A percentile compares a stretch with the other conserved stretches of the same genome.
phyloP scores from a whole-genome alignment of 2,888 invertebrate genomes.

The Spatulosminthurus flaviceps region DNA sequence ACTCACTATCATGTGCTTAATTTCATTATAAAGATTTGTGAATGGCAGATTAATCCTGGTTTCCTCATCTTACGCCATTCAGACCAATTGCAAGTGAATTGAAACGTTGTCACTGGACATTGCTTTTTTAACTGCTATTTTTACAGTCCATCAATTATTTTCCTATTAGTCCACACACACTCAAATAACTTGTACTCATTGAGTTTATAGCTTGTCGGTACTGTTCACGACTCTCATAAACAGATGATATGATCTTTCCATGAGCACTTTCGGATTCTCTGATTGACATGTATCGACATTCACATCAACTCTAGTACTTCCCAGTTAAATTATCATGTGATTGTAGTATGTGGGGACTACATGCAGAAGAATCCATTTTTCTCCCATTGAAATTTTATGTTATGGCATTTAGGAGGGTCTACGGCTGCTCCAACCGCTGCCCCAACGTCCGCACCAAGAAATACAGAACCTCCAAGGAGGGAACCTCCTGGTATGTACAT shows the following conservation, averaged over 20 bases:
- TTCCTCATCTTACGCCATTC: constrained; percentile 40
- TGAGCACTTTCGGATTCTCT: too few species aligned
- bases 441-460: constrained; percentile 27
- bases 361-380: too few species aligned
- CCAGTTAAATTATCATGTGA: too few species aligned
- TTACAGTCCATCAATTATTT: constrained; percentile 4
- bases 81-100: constrained; percentile 18
- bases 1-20: neutral
- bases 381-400: neutral
- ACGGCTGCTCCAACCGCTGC: constrained; percentile 37
- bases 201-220: neutral
- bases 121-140: constrained; percentile 26
- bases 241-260: too few species aligned
- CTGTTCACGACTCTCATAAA: too few species aligned
- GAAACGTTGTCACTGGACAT: constrained; percentile 21
- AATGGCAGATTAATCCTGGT: constrained; percentile 23
- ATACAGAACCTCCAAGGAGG: constrained; percentile 38
- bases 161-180: neutral
- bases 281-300: too few species aligned
- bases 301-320: too few species aligned
- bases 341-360: too few species aligned
- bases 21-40: constrained; percentile 16
- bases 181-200: neutral
- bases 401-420: constrained; percentile 12
- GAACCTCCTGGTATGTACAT: constrained; percentile 11